A percentile compares a stretch with the other conserved stretches of the same genome.
These are phyloP conservation scores for Augochlorella aurata DNA, from an alignment of 2,888 invertebrate genomes.

Conservation along the genomic window DNA sequence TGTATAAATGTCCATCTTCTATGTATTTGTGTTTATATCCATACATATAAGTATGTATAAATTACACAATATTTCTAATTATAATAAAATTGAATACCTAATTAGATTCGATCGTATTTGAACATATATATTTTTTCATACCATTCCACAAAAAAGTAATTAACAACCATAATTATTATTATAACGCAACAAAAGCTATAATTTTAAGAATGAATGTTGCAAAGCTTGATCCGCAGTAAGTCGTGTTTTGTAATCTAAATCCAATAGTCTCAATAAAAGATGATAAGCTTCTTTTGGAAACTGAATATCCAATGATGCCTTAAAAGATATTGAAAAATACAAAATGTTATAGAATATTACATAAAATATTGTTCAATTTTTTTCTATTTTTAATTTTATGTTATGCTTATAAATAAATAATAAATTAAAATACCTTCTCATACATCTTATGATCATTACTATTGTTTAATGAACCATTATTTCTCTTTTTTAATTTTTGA, in stretches of 20 bases:
- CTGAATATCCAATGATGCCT: slow-evolving; percentile 69
- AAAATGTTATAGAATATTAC: slow-evolving; percentile 10
- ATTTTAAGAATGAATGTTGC: slow-evolving; percentile 88
- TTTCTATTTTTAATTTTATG: slow-evolving; percentile 8
- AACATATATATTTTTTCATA: slow-evolving; percentile 21
- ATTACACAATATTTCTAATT: slow-evolving; percentile 26
- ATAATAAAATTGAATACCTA: slow-evolving; percentile 28
- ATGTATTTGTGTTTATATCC: slow-evolving; percentile 9
- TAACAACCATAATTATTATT: slow-evolving; percentile 10
- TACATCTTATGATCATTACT: slow-evolving; percentile 46
- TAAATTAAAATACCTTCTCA: slow-evolving; percentile 73
- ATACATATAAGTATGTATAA: slow-evolving; percentile 24
- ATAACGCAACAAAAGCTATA: slow-evolving; percentile 26
- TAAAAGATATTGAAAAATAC: slow-evolving; percentile 59
- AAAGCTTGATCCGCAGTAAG: slow-evolving; percentile 89
- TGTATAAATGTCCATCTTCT: slow-evolving; percentile 35
- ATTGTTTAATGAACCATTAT: slow-evolving; percentile 48
- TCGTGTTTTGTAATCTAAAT: slow-evolving; percentile 90
- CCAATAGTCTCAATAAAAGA: slow-evolving; percentile 87
- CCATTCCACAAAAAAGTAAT: slow-evolving; percentile 11
- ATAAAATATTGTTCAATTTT: not conserved
- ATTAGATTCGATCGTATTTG: slow-evolving; percentile 17
- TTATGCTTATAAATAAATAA: slow-evolving; percentile 45
- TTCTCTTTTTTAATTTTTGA: slow-evolving; percentile 76
- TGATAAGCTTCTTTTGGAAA: slow-evolving; percentile 90